phyloP scores from a whole-genome alignment of 2,797 vertebrate genomes.

The Chrysocyon brachyurus region DNA sequence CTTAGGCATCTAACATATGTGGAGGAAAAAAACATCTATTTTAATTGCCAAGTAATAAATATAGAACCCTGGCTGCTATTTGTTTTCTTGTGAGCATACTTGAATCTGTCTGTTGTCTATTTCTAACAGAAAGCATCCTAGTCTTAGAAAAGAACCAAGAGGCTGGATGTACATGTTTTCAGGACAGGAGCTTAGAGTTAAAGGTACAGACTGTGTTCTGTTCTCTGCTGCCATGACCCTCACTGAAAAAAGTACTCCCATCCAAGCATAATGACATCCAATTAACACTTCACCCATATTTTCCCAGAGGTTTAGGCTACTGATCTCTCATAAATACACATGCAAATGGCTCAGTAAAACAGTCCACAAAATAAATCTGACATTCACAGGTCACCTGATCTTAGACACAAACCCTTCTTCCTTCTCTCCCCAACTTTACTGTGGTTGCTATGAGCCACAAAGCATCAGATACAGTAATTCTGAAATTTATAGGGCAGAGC shows the following conservation, averaged over 20 bases:
- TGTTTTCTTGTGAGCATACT: background rate
- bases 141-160: background rate
- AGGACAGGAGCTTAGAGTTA: background rate
- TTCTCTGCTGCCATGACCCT: background rate
- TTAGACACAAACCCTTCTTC: background rate
- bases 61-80: background rate
- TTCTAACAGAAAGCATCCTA: background rate
- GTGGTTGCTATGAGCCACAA: background rate
- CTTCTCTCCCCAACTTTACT: background rate
- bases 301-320: background rate
- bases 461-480: background rate
- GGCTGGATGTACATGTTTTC: background rate
- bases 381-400: background rate
- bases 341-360: background rate
- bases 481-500: conserved; percentile 35
- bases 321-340: background rate
- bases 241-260: background rate
- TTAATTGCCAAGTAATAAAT: background rate
- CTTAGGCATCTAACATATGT: background rate
- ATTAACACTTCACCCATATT: background rate
- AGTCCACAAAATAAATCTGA: background rate
- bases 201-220: background rate
- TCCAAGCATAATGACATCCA: background rate
- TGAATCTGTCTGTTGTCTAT: background rate
- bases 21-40: background rate